Evolutionary conservation across 2,888 invertebrate genomes (phyloP).

Genomic region (Arge pagana): DNA sequence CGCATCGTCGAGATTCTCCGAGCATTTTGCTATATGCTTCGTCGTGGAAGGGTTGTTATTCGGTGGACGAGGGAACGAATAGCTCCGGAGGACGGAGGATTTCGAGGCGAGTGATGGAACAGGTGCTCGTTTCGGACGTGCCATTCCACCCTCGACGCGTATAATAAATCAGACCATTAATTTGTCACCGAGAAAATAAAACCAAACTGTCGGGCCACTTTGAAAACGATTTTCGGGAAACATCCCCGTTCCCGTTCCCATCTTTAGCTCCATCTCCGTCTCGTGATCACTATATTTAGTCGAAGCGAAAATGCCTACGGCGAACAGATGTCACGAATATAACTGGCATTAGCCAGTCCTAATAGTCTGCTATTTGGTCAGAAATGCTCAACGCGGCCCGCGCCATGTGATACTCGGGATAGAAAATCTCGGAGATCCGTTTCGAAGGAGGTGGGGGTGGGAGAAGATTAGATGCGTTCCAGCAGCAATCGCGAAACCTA

Average conservation of each 20-base stretch:
- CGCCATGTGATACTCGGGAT: too few species aligned
- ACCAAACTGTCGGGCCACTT: background rate
- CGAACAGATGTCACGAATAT: conserved; percentile 7
- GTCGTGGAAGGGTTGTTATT: background rate
- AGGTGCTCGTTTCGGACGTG: background rate
- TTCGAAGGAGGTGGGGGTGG: too few species aligned
- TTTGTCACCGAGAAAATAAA: conserved; percentile 5
- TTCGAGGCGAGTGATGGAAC: background rate
- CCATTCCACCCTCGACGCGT: background rate
- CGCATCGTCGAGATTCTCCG: too few species aligned
- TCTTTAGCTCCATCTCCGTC: background rate
- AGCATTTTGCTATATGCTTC: background rate
- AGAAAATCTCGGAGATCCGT: too few species aligned
- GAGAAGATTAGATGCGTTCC: too few species aligned
- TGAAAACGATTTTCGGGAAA: background rate
- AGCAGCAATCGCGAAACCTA: too few species aligned
- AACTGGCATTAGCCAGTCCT: conserved; percentile 1
- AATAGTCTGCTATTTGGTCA: conserved; percentile 11
- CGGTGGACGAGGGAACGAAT: too few species aligned
- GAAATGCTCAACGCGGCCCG: background rate
- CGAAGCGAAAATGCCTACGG: conserved; percentile 5
- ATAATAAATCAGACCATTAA: conserved; percentile 1
- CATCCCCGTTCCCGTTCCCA: background rate
- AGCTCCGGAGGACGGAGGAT: too few species aligned
- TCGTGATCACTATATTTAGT: conserved; percentile 16